Conservation (phyloP, 2,797 vertebrate genomes). For the Rallus crepitans region DNA sequence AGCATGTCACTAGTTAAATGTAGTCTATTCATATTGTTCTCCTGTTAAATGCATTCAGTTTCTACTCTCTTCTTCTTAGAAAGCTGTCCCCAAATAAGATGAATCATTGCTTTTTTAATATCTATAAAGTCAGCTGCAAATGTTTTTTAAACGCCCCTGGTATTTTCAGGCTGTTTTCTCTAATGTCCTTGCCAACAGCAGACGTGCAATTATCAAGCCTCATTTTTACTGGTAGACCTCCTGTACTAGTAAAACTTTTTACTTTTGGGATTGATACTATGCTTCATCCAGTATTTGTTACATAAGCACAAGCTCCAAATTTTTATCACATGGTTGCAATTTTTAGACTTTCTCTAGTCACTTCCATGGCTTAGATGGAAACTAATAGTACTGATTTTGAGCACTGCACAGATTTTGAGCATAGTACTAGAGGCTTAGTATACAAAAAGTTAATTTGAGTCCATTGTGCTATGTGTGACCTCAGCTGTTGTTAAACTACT, state of each 20-base stretch:
- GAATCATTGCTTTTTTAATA: slow-evolving; percentile 4
- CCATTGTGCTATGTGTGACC: background rate
- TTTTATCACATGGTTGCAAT: background rate
- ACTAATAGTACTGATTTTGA: background rate
- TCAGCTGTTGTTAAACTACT: background rate
- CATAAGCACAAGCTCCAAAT: background rate
- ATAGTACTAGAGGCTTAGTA: background rate
- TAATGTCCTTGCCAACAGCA: slow-evolving; percentile 40
- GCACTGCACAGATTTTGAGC: background rate
- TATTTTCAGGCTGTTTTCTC: slow-evolving; percentile 40
- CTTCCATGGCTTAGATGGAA: background rate
- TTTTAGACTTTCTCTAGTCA: background rate
- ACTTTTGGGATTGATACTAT: background rate
- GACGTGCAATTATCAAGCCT: background rate
- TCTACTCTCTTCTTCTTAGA: background rate
- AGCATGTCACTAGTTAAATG: slow-evolving; percentile 1
- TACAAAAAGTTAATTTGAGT: background rate
- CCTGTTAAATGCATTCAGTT: slow-evolving; percentile 10
- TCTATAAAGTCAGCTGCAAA: slow-evolving; percentile 41
- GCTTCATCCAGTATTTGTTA: background rate
- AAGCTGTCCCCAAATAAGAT: slow-evolving; percentile 11
- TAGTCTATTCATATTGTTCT: background rate
- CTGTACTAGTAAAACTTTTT: slow-evolving; percentile 20
- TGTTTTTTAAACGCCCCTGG: slow-evolving; percentile 21
- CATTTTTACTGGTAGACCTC: background rate